Base-by-base conservation (phyloP, 2,888 invertebrate genomes). In the Catocala fraxini region DNA sequence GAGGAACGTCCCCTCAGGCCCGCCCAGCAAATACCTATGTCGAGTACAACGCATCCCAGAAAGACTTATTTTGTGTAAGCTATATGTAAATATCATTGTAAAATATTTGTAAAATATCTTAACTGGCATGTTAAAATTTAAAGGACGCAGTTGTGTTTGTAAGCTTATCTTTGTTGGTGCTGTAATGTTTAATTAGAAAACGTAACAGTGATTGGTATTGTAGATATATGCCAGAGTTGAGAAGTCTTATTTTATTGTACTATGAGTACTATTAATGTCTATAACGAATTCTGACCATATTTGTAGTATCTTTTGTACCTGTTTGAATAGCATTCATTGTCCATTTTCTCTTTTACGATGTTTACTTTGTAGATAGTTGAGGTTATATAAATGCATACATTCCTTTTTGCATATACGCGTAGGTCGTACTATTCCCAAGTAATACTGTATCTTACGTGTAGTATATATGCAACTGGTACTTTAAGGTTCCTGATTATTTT, bases 61-160 rank as follows among this genome's bases (percentile, higher is more conserved):
- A 94, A 94, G 85, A 94, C 94, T 87, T 94, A 94, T 75, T 94
- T 94, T 84, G 94, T 94, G 70, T 94, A 90, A 89, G 61, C 54
- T 51, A 42, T 49, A 53, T 86, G 81, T 86, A 82, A 78, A 84
- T 81, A 81, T 67, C 43, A 66, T 41, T 69, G 65, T 76, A 72
- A 54, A 63, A 41, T 59, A 53, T 47, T 54, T 61, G 51, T 63
- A 54, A 69, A 58, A 59, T 58, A 68, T 63, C 35, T 52, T 59
- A 64, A 51, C 60, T 79, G 70, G 70, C 69, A 75, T 62, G 15
- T 46, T 46, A 7, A 57, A 43, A 63, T 69, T 57, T 69, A 67
- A 52, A 57, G 58, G 47, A 63, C 45, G 70, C 58, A 63, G 59
- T 77, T 75, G 53, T 69, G 56, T 73, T 69, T 69, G 46, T 69